Evolutionary conservation across 2,888 invertebrate genomes (phyloP).

Genomic region (Zygogramma bicolorata): DNA sequence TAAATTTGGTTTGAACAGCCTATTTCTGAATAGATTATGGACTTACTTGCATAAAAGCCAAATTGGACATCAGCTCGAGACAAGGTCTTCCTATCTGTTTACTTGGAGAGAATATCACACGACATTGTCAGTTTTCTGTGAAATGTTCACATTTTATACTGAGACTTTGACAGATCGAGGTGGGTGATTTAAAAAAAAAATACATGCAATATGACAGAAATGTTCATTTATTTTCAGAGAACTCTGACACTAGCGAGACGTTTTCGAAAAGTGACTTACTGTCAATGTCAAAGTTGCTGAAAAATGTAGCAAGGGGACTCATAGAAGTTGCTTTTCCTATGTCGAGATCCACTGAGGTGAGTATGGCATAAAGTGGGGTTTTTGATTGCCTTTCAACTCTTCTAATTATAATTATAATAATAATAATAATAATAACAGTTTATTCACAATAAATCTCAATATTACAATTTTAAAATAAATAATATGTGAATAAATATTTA

Average conservation of each 20-base stretch:
- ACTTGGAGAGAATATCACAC: conserved; percentile 63
- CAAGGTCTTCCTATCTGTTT: conserved; percentile 56
- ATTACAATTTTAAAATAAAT: too few species aligned
- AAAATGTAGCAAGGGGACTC: conserved; percentile 61
- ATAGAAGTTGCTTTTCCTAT: conserved; percentile 66
- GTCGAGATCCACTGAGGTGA: conserved; percentile 62
- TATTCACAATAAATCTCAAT: too few species aligned
- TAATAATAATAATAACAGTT: too few species aligned
- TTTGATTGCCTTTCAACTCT: neutral
- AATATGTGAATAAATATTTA: too few species aligned
- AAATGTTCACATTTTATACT: conserved; percentile 66
- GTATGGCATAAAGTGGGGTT: conserved; percentile 26
- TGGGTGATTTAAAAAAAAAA: conserved; percentile 39
- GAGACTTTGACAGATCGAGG: conserved; percentile 65
- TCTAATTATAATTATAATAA: too few species aligned
- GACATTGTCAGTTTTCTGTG: conserved; percentile 64
- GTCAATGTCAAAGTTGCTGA: conserved; percentile 62
- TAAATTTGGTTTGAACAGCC: conserved; percentile 63
- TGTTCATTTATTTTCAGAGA: conserved; percentile 54
- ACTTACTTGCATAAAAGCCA: conserved; percentile 56
- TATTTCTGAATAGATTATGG: conserved; percentile 63
- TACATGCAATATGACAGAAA: neutral
- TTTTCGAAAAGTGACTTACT: conserved; percentile 61
- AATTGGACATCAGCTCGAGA: conserved; percentile 53
- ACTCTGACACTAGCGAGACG: conserved; percentile 64